phyloP scores from a whole-genome alignment of 2,888 invertebrate species.

The Lissocephala sabroskyi region DNA sequence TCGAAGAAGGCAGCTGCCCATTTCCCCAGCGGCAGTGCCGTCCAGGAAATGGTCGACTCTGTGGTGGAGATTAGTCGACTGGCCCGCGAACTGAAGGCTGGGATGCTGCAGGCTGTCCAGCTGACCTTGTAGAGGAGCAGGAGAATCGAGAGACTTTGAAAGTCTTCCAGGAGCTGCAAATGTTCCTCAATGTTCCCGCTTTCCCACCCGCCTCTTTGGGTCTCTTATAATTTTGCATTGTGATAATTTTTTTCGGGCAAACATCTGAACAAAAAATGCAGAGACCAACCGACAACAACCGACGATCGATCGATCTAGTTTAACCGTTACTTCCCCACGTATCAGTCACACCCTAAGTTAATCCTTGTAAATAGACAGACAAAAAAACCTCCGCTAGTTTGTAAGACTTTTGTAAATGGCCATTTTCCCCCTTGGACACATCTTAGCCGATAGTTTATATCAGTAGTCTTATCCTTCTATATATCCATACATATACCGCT shows the following conservation, averaged over 20 bases:
- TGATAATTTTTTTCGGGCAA: conserved; percentile 34
- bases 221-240: conserved; percentile 36
- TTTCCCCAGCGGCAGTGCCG: conserved; percentile 91
- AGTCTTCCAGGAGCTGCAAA: conserved; percentile 54
- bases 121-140: conserved; percentile 45
- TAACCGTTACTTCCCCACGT: background rate
- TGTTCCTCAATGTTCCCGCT: conserved; percentile 33
- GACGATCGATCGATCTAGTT: too few species aligned
- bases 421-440: conserved; percentile 1
- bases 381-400: background rate
- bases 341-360: conserved; percentile 20
- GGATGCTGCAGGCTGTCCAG: conserved; percentile 80
- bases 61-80: conserved; percentile 89
- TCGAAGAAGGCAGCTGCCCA: conserved; percentile 93
- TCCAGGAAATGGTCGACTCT: conserved; percentile 94
- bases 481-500: conserved; percentile 13
- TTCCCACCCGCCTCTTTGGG: conserved; percentile 2
- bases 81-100: conserved; percentile 85
- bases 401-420: conserved; percentile 19
- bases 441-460: conserved; percentile 1
- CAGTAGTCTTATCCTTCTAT: background rate
- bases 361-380: conserved; percentile 30
- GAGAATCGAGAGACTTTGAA: conserved; percentile 31
- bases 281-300: background rate
- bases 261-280: background rate